Percentiles rank a stretch among this genome's conserved stretches.
phyloP scores from a whole-genome alignment of 2,797 vertebrate genomes.

The Lepilemur ruficaudatus region DNA sequence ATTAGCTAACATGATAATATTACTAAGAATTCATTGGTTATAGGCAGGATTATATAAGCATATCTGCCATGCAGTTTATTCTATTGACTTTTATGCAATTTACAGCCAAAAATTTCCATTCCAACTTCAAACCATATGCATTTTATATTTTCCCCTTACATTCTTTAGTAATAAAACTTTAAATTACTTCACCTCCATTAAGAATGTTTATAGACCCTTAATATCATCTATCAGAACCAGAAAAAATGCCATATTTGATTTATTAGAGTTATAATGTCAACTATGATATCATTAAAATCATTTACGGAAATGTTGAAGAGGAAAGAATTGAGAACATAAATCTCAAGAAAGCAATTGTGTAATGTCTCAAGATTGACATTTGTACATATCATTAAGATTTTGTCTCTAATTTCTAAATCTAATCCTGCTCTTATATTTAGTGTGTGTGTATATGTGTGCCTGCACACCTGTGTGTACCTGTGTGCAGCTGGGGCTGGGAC shows the following conservation, averaged over 20 bases:
- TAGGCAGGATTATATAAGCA: neutral
- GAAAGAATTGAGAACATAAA: neutral
- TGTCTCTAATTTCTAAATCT: neutral
- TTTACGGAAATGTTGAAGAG: neutral
- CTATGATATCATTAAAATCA: neutral
- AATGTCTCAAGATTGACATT: neutral
- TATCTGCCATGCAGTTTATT: neutral
- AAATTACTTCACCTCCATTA: neutral
- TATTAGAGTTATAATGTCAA: neutral
- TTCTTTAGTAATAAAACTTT: neutral
- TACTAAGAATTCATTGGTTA: neutral
- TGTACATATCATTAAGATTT: neutral
- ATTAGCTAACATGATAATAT: neutral
- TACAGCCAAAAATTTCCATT: neutral
- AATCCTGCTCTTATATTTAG: neutral
- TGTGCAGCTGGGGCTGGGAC: neutral
- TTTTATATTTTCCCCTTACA: neutral
- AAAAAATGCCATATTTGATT: neutral
- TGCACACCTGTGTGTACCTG: neutral
- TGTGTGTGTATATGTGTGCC: neutral
- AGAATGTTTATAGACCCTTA: neutral
- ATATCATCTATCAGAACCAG: neutral
- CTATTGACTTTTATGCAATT: neutral
- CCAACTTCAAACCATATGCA: neutral
- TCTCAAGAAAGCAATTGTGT: neutral